Base-by-base conservation (phyloP, 2,113 vertebrate species). In the Misgurnus anguillicaudatus region DNA sequence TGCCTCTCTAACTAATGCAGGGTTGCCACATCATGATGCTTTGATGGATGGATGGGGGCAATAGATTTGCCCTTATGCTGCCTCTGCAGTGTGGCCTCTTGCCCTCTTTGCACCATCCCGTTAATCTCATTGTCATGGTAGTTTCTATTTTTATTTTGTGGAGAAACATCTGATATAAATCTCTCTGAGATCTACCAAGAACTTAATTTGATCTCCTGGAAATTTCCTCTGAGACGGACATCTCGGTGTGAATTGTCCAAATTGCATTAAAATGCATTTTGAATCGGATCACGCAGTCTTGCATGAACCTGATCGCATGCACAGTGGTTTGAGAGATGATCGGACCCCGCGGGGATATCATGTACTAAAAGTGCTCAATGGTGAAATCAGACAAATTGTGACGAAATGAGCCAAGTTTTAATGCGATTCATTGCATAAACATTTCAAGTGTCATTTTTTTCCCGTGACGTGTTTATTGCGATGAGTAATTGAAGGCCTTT, bases 11-110 rank as follows among this genome's bases (percentile, higher is more conserved):
- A 71, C 62, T 53, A 57, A 73, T 62, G 42, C 78, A 16, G 47
- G 61, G 39, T 5, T 21, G 19, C 63, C 63, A 79, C 66, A 66
- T 76, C 80, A 79, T 72, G 55, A 77, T 67, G 36, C 17, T 77
- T 74, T 81, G 83, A 79, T 80, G 65, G 72, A 82, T 63, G 53
- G 74, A 36, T 63, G 51, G 48, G 53, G 13, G 9, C 58, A 42
- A 48, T 48, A 13, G 36, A 60, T 48, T 42, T 60, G 60, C 53
- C 61, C 57, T 48, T 73, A 67, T 66, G 53, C 10, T 60, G 38
- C 51, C 19, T 61, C 66, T 47, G n/a, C 36, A 41, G 41, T 9
- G 70, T 21, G 70, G 38, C 17, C 77, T 41, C 4, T 48, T 72
- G 65, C 42, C 41, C 76, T 16, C 51, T 47, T 58, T 9, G 19